A percentile compares a stretch with the other conserved stretches of the same genome.
These are phyloP conservation scores for Isurus oxyrinchus DNA, from an alignment of 2,113 vertebrate species.

Conservation along the genomic window DNA sequence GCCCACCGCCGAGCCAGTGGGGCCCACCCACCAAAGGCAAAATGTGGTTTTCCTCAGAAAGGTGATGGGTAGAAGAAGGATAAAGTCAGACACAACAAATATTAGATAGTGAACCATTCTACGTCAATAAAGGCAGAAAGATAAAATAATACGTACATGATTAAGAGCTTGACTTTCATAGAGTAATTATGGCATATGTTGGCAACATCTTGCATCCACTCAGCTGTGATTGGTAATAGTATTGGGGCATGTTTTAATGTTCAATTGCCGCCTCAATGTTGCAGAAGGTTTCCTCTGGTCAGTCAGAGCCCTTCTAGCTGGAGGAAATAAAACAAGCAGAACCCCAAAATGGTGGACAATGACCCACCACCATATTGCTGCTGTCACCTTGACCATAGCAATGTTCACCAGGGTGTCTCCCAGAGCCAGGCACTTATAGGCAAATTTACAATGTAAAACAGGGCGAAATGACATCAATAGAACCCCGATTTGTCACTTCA, in stretches of 20 bases:
- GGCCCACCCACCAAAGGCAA: too few species aligned
- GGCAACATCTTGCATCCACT: too few species aligned
- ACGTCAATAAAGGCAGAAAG: not conserved
- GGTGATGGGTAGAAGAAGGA: not conserved
- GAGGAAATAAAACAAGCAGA: not conserved
- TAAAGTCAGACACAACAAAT: not conserved
- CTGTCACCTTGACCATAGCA: not conserved
- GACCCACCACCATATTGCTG: not conserved
- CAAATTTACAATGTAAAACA: not conserved
- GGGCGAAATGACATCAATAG: too few species aligned
- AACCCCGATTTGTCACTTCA: not conserved
- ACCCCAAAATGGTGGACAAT: not conserved
- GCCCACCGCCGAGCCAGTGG: too few species aligned
- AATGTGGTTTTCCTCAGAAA: not conserved
- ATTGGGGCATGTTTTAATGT: too few species aligned
- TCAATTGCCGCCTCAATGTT: too few species aligned
- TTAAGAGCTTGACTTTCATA: not conserved
- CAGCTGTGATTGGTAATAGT: too few species aligned
- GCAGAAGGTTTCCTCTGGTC: not conserved
- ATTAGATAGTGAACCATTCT: not conserved
- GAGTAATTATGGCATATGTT: not conserved
- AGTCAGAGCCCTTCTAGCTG: not conserved
- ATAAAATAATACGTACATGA: not conserved
- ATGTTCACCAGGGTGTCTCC: too few species aligned
- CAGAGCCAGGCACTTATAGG: too few species aligned